Percentiles rank a stretch among this genome's conserved stretches.
Evolutionary conservation across 1,140 invertebrate species (phyloP).

Genomic region (Lasaia peninsularis): DNA sequence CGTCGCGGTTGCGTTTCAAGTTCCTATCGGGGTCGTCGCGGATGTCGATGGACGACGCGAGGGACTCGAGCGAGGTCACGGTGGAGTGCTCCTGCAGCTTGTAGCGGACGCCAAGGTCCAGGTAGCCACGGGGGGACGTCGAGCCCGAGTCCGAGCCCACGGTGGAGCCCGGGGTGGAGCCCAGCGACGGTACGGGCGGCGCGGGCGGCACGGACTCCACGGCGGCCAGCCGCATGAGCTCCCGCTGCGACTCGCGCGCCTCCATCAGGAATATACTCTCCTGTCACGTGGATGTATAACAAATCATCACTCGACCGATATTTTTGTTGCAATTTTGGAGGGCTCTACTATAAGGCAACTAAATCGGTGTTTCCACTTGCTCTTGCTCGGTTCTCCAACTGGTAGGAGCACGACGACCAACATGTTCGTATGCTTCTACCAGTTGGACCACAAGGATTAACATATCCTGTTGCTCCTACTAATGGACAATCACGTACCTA

Average conservation of each 20-base stretch:
- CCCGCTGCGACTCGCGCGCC: conserved; percentile 85
- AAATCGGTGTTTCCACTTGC: no score
- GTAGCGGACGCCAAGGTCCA: conserved; percentile 41
- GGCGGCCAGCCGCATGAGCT: conserved; percentile 59
- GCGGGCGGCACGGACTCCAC: conserved; percentile 29
- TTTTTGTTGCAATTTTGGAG: neutral
- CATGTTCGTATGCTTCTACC: no score
- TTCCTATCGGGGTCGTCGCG: conserved; percentile 43
- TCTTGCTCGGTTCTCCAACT: no score
- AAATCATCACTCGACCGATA: conserved; percentile 1
- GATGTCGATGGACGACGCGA: conserved; percentile 56
- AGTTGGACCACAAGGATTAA: no score
- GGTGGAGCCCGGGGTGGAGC: conserved; percentile 12
- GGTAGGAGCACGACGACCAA: no score
- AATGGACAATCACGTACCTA: no score
- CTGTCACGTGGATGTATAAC: conserved; percentile 37
- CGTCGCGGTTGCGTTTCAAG: conserved; percentile 50
- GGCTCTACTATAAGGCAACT: no score
- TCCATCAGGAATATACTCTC: conserved; percentile 89
- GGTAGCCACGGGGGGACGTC: conserved; percentile 26
- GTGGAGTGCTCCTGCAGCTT: conserved; percentile 43
- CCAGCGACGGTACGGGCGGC: conserved; percentile 12
- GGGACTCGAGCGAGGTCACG: conserved; percentile 61
- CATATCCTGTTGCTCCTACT: no score
- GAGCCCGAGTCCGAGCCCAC: conserved; percentile 20